Percentiles rank a stretch among this genome's conserved stretches.
Evolutionary conservation across 2,113 vertebrate genomes (phyloP).

Genomic region (Haplotaxodon microlepis): DNA sequence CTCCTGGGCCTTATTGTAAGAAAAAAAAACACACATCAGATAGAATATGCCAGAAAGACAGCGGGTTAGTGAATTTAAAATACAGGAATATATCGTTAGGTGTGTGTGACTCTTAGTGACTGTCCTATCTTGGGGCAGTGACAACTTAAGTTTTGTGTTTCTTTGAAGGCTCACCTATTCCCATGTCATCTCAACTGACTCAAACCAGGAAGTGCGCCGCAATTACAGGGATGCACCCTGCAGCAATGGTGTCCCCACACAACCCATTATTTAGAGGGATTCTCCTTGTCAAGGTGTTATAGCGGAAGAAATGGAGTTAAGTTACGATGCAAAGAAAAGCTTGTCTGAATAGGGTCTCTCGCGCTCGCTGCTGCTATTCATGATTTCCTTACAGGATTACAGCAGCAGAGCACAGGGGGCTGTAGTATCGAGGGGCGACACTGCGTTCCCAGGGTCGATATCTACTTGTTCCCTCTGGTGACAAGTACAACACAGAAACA

Average conservation of each 20-base stretch:
- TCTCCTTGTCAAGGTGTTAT: conserved; percentile 54
- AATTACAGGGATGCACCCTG: conserved; percentile 58
- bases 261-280: conserved; percentile 57
- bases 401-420: neutral
- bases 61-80: neutral
- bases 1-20: neutral
- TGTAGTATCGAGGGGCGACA: neutral
- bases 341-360: conserved; percentile 41
- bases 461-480: neutral
- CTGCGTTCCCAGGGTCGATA: conserved; percentile 49
- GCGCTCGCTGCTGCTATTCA: conserved; percentile 40
- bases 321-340: conserved; percentile 61
- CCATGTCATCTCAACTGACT: conserved; percentile 52
- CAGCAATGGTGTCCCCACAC: conserved; percentile 58
- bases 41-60: neutral
- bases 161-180: conserved; percentile 36
- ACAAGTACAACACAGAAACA: neutral
- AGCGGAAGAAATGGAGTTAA: conserved; percentile 54
- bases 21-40: neutral
- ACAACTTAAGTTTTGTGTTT: conserved; percentile 13
- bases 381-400: conserved; percentile 61
- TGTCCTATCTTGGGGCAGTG: neutral
- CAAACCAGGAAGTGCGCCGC: conserved; percentile 54
- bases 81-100: neutral
- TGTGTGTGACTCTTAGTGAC: neutral